Evolutionary conservation across 2,113 vertebrate genomes (phyloP).

Genomic region (Gasterosteus aculeatus): DNA sequence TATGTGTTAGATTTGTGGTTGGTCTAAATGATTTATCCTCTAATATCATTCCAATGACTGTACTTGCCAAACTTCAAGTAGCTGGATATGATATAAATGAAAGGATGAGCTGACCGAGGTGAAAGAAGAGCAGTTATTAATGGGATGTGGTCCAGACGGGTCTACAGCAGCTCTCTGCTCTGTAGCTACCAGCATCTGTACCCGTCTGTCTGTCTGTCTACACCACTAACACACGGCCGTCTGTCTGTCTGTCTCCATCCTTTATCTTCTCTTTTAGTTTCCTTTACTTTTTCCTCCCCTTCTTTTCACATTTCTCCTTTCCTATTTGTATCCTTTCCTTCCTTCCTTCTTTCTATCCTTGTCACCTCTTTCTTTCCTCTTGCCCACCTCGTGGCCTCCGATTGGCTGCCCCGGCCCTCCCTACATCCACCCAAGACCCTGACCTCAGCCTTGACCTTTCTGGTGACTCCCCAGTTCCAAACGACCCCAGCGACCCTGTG

Average conservation of each 20-base stretch:
- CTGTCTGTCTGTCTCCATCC: constrained; percentile 22
- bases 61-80: not conserved
- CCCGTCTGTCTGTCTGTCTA: constrained; percentile 28
- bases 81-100: not conserved
- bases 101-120: not conserved
- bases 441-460: constrained; percentile 85
- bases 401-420: constrained; percentile 54
- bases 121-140: not conserved
- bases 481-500: constrained; percentile 52
- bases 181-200: constrained; percentile 46
- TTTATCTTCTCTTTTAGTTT: constrained; percentile 40
- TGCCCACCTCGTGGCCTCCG: constrained; percentile 20
- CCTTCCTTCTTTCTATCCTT: not conserved
- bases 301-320: constrained; percentile 13
- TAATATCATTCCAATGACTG: not conserved
- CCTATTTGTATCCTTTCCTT: constrained; percentile 27
- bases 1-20: not conserved
- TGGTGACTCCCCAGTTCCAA: constrained; percentile 87
- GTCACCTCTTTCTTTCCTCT: not conserved
- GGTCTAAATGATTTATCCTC: not conserved
- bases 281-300: constrained; percentile 2
- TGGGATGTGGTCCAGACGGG: constrained; percentile 35
- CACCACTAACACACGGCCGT: constrained; percentile 54
- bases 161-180: constrained; percentile 49
- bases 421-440: constrained; percentile 50